phyloP scores from a whole-genome alignment of 1,140 invertebrate genomes.

The Triops longicaudatus region DNA sequence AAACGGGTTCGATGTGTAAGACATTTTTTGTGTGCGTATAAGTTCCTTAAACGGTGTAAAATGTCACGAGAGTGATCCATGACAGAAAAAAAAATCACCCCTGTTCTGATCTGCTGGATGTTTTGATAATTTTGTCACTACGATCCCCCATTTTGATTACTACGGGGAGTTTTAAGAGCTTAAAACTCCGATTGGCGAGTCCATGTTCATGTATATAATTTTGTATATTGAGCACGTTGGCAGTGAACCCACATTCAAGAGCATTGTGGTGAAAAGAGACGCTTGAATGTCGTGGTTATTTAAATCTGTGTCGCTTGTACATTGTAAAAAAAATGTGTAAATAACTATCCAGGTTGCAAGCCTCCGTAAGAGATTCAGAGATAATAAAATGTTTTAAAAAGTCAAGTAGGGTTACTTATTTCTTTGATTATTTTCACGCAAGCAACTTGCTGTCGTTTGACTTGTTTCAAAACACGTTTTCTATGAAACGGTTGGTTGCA shows the following conservation, averaged over 20 bases:
- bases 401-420: neutral
- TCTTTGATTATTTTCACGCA: too few species aligned
- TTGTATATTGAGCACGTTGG: neutral
- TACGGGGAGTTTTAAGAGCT: neutral
- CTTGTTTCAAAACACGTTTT: too few species aligned
- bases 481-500: too few species aligned
- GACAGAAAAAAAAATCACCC: neutral
- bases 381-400: neutral
- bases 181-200: slow-evolving; percentile 1
- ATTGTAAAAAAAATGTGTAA: neutral
- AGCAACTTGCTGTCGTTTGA: too few species aligned
- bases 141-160: neutral
- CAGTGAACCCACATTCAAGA: neutral
- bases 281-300: neutral
- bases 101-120: neutral
- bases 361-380: neutral
- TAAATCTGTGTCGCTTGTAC: slow-evolving; percentile 1
- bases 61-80: neutral
- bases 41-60: slow-evolving; percentile 8
- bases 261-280: neutral
- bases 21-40: neutral
- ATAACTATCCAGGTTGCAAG: neutral
- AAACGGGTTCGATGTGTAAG: neutral
- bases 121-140: neutral
- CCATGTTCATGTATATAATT: neutral